Evolutionary conservation across 1,140 invertebrate genomes (phyloP).

Genomic region (Meteorus sp.): DNA sequence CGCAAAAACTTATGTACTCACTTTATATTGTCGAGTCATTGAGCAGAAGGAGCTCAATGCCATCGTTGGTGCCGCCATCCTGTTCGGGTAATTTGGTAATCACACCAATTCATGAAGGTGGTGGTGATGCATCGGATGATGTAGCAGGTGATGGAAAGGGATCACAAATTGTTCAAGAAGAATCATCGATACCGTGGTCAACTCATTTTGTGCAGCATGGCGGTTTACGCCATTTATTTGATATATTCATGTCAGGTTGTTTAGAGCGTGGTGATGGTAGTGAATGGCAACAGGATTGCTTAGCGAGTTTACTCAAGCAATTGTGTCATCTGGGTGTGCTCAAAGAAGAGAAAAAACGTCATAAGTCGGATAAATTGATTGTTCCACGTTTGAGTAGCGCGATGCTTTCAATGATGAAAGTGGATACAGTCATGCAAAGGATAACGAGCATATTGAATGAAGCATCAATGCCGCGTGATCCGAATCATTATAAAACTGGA

Average conservation of each 20-base stretch:
- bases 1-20: conserved; percentile 94
- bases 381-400: conserved; percentile 70
- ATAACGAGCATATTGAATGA: conserved; percentile 86
- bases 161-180: conserved; percentile 46
- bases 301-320: conserved; percentile 82
- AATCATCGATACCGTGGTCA: conserved; percentile 66
- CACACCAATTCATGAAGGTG: conserved; percentile 51
- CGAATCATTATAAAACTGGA: conserved; percentile 82
- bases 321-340: conserved; percentile 82
- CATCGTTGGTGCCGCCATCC: conserved; percentile 19
- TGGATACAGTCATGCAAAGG: conserved; percentile 77
- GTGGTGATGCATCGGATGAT: conserved; percentile 44
- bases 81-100: conserved; percentile 18
- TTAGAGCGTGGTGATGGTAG: conserved; percentile 68
- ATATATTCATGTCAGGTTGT: conserved; percentile 86
- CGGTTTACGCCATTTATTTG: conserved; percentile 83
- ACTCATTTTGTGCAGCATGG: conserved; percentile 83
- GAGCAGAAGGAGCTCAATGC: conserved; percentile 43
- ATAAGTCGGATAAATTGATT: conserved; percentile 65
- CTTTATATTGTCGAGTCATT: conserved; percentile 87
- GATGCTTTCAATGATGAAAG: conserved; percentile 81
- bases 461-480: conserved; percentile 76
- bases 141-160: conserved; percentile 12
- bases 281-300: conserved; percentile 93
- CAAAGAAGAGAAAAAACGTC: conserved; percentile 58